Conservation (phyloP, 2,113 vertebrate genomes). For the Rana temporaria region DNA sequence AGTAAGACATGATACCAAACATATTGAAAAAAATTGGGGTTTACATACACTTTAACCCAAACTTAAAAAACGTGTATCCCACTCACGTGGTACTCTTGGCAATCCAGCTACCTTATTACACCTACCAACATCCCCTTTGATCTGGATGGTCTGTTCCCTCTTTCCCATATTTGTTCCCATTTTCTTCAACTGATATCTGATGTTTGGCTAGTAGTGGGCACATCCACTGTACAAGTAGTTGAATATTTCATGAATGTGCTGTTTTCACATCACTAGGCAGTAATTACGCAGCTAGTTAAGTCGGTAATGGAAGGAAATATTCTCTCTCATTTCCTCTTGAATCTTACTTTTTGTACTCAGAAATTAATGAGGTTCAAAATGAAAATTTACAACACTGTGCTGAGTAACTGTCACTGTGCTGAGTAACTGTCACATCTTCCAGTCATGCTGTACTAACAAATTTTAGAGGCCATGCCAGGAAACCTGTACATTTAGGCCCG, state of each 20-base stretch:
- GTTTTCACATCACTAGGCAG: slow-evolving; percentile 65
- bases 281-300: slow-evolving; percentile 83
- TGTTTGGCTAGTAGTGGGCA: neutral
- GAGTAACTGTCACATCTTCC: neutral
- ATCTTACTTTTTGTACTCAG: slow-evolving; percentile 63
- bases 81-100: too few relatives aligned
- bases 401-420: slow-evolving; percentile 30
- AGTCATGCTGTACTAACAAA: neutral
- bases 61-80: too few relatives aligned
- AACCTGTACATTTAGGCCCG: too few relatives aligned
- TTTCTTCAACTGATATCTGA: too few relatives aligned
- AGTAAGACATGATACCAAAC: too few relatives aligned
- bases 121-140: too few relatives aligned
- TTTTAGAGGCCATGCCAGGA: neutral
- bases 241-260: slow-evolving; percentile 36
- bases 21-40: too few relatives aligned
- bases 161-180: too few relatives aligned
- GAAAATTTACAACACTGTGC: slow-evolving; percentile 69
- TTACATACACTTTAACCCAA: too few relatives aligned
- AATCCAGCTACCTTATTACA: too few relatives aligned
- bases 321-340: slow-evolving; percentile 63
- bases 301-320: slow-evolving; percentile 70
- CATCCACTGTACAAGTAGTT: slow-evolving; percentile 5
- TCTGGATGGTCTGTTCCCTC: too few relatives aligned
- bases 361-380: slow-evolving; percentile 77